Base-by-base conservation (phyloP, 2,797 vertebrate genomes). In the Falco peregrinus region DNA sequence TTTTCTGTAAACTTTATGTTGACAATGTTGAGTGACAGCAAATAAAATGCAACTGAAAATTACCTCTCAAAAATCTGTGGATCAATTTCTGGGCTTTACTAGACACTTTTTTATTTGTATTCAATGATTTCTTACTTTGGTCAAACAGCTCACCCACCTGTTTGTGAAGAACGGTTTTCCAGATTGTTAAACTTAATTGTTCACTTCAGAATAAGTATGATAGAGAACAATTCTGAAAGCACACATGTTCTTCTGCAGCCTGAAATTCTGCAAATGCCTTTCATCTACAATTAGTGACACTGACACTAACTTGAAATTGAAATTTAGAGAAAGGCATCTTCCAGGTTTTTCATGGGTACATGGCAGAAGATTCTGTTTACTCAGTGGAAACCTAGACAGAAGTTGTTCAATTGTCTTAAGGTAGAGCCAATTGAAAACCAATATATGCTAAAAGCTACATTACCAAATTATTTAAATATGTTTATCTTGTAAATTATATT, bases 181-280 rank as follows among this genome's bases (percentile, higher is more conserved):
- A 95, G 57, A 76, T 70, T 79, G 60, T 80, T 84, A 69, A 11
- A 71, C 85, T 80, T 91, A 93, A 96, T 87, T 96, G 45, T 85
- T 95, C 75, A 50, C 45, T 77, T 93, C 64, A 89, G 50, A 78
- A 68, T 80, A 77, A 91, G 87, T 93, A 78, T 51, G 37, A 75
- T 22, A 67, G 22, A 73, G 70, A 77, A 70, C 22, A 80, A 51
- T 87, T 84, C 61, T 85, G 60, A 89, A 87, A 84, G 37, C 48
- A 67, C 0, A 0, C 16, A 17, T 37, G 37, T 79, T 93, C 53
- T 56, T 63, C 35, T 89, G 45, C 37, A 96, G 37, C n/a, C 75
- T 87, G 68, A 85, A 94, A 67, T 71, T 87, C 71, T 78, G 41
- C 3, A 1, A 60, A 67, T 63, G 24, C 10, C 45, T 68, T 59